A percentile compares a stretch with the other conserved stretches of the same genome.
Conservation (phyloP, 2,888 invertebrate species). For the Nemoura dubitans region DNA sequence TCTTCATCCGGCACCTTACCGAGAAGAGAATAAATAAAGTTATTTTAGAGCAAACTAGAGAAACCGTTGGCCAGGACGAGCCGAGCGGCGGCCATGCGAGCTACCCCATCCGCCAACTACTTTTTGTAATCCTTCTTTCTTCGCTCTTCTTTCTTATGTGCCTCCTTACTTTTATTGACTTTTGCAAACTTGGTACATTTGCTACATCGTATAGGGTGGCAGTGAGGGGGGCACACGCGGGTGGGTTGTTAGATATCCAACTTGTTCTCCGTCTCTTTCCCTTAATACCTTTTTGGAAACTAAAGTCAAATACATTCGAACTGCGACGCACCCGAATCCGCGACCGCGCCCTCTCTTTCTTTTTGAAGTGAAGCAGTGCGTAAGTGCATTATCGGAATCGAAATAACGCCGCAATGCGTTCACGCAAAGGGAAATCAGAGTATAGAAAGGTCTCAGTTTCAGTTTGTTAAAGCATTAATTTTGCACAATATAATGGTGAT, state of each 20-base stretch:
- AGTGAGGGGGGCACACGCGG: not conserved
- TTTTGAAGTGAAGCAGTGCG: slow-evolving; percentile 17
- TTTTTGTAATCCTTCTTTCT: slow-evolving; percentile 19
- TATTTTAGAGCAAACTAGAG: not conserved
- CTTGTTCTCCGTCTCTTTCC: slow-evolving; percentile 25
- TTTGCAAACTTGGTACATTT: slow-evolving; percentile 37
- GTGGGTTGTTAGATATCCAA: slow-evolving; percentile 21
- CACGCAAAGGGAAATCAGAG: not conserved
- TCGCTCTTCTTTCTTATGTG: slow-evolving; percentile 29
- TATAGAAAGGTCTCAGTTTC: not conserved
- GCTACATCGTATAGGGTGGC: slow-evolving; percentile 20
- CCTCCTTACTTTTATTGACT: slow-evolving; percentile 35
- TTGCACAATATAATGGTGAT: not conserved
- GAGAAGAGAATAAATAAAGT: slow-evolving; percentile 12
- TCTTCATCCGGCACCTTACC: not conserved
- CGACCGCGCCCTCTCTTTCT: not conserved
- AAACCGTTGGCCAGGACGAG: not conserved
- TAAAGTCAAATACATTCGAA: slow-evolving; percentile 12
- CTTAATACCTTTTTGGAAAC: slow-evolving; percentile 7
- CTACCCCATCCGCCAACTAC: not conserved
- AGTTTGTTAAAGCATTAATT: slow-evolving; percentile 3
- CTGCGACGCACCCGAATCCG: not conserved
- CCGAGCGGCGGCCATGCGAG: not conserved
- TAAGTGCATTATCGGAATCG: slow-evolving; percentile 20
- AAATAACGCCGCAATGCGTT: slow-evolving; percentile 7